Conservation (phyloP, 2,888 invertebrate species). For the Catocala fraxini region DNA sequence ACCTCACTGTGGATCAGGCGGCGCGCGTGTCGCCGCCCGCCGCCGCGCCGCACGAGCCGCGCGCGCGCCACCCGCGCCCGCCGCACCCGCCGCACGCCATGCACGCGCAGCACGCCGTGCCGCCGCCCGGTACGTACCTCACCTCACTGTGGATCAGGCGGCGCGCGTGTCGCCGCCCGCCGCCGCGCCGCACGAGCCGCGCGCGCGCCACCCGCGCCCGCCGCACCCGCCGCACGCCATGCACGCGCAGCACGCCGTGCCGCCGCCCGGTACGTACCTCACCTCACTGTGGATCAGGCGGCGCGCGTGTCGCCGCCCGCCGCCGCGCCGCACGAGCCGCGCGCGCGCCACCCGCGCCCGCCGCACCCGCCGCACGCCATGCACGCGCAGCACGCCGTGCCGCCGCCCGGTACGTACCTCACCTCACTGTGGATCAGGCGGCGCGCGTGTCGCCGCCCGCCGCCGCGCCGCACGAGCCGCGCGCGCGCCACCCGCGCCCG, state of each 20-base stretch:
- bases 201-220: background rate
- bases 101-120: slow-evolving; percentile 50
- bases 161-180: slow-evolving; percentile 43
- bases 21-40: slow-evolving; percentile 43
- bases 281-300: slow-evolving; percentile 10
- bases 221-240: no score
- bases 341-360: background rate
- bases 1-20: slow-evolving; percentile 10
- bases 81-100: no score
- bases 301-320: slow-evolving; percentile 43
- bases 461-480: slow-evolving; percentile 52
- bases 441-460: slow-evolving; percentile 43
- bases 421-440: slow-evolving; percentile 10
- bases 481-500: background rate
- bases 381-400: slow-evolving; percentile 50
- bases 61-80: background rate
- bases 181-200: slow-evolving; percentile 52
- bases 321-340: slow-evolving; percentile 52
- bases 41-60: slow-evolving; percentile 52
- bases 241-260: slow-evolving; percentile 50
- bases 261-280: background rate
- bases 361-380: no score
- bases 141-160: slow-evolving; percentile 10
- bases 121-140: background rate
- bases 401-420: background rate